Base-by-base conservation (phyloP, 2,888 invertebrate genomes). In the Furcula furcula region DNA sequence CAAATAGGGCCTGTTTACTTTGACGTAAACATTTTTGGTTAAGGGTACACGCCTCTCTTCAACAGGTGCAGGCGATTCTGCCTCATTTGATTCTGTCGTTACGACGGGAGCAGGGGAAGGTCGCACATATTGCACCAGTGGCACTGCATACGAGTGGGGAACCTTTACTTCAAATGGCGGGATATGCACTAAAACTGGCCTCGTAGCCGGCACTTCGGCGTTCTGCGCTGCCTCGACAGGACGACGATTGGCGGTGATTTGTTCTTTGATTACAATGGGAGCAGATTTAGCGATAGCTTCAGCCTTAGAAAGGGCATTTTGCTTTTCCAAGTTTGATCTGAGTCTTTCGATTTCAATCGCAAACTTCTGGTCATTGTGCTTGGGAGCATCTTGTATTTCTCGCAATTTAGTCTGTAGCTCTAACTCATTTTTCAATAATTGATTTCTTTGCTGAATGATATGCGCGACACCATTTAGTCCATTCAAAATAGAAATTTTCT, bases 301-400 rank as follows among this genome's bases (percentile, higher is more conserved):
- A 10, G 68, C 69, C 38, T 63, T 66, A 7, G 66, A 59, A 6
- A 65, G 37, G 20, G 69, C 65, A 4, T 70, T 75, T 45, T 76
- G 74, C 32, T 70, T 74, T 20, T 64, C 66, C 22, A 69, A 46
- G 12, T 65, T 65, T 32, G 55, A 51, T 9, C 50, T 53, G 5
- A 75, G 46, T n/a, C 67, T 72, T 37, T 75, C 72, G 4, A 78
- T 48, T 44, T 74, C 75, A 31, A 55, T 57, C 0, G 61, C 66
- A 12, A 65, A 65, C 38, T 65, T 73, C 25, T 60, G 63, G 7
- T 65, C 62, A 27, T 70, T 76, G 44, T 78, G 72, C 40, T 76
- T 70, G 0, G 70, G 40, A 35, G 75, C 50, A 40, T 76, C 48
- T 70, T 78, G 63, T 2, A 72, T 34, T 20, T 66, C 58, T 15